Base-by-base conservation (phyloP, 1,140 invertebrate genomes). In the Harlomillsia oculata region DNA sequence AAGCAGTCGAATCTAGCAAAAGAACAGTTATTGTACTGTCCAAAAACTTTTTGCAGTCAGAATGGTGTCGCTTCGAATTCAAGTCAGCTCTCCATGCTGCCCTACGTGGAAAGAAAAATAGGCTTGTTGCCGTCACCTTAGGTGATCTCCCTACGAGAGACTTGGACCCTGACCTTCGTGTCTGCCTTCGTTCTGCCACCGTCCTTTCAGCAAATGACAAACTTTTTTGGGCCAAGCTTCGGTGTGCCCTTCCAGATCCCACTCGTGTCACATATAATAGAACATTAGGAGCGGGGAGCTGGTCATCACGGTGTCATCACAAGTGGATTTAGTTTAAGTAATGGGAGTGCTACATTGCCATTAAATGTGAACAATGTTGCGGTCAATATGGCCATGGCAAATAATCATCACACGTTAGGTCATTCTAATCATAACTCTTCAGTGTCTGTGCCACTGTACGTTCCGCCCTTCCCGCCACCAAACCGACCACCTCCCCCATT, bases 51-150 rank as follows among this genome's bases (percentile, higher is more conserved):
- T 78, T 96, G 18, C 83, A 89, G 71, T 89, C 88, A 72, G 89
- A 94, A 73, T 96, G 91, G 91, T 84, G 87, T 64, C 79, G 89
- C 50, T 91, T 90, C 69, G 91, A 95, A 72, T 91, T 94, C 70
- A 90, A 91, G 73, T 82, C 83, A 44, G 89, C 91, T 1, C 77
- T 94, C n/a, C 85, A 89, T 68, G 87, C 93, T 72, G 85, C 89
- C 51, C 80, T 94, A 45, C 62, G 69, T 20, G 69, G 71, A 46
- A 63, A 67, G 18, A 77, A 82, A 64, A 80, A 85, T 68, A 81
- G 83, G 69, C 78, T 93, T 58, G 87, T 95, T 60, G 82, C 93
- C 61, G 79, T 95, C 53, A 77, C 92, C 23, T 80, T 88, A 60
- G 89, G 88, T 8, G 88, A 90, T 61, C 74, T 90, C 49, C 84